Conservation (phyloP, 1,140 invertebrate species). For the Ceratosolen fusciceps region DNA sequence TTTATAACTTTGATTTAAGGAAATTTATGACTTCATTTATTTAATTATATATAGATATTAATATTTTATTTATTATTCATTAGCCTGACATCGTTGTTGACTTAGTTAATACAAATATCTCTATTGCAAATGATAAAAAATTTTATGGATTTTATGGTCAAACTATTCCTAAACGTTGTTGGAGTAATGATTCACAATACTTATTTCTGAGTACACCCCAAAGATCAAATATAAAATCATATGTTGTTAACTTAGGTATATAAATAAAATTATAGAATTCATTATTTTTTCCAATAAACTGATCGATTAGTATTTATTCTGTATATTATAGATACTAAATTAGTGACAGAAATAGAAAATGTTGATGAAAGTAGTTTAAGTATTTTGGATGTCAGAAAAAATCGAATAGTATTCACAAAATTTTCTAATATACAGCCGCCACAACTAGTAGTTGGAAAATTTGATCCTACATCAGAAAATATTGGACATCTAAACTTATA, state of each 20-base stretch:
- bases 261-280: neutral
- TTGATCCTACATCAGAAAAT: conserved; percentile 53
- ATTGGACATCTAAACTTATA: conserved; percentile 54
- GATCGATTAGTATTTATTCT: neutral
- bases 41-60: too few relatives aligned
- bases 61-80: neutral
- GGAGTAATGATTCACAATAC: conserved; percentile 73
- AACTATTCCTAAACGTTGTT: conserved; percentile 73
- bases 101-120: conserved; percentile 66
- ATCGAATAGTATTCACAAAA: conserved; percentile 60
- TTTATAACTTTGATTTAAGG: too few relatives aligned
- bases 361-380: conserved; percentile 59
- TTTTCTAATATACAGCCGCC: conserved; percentile 58
- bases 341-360: conserved; percentile 63
- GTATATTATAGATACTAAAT: conserved; percentile 60
- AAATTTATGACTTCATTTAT: too few relatives aligned
- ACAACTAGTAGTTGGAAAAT: conserved; percentile 57
- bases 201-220: conserved; percentile 76
- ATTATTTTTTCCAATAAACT: neutral
- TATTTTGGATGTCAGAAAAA: conserved; percentile 63
- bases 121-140: conserved; percentile 61
- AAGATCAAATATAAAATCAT: conserved; percentile 73
- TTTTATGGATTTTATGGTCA: conserved; percentile 76
- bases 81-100: conserved; percentile 68
- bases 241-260: conserved; percentile 74